phyloP scores from a whole-genome alignment of 1,140 invertebrate genomes.

The Paraescarpia echinospica region DNA sequence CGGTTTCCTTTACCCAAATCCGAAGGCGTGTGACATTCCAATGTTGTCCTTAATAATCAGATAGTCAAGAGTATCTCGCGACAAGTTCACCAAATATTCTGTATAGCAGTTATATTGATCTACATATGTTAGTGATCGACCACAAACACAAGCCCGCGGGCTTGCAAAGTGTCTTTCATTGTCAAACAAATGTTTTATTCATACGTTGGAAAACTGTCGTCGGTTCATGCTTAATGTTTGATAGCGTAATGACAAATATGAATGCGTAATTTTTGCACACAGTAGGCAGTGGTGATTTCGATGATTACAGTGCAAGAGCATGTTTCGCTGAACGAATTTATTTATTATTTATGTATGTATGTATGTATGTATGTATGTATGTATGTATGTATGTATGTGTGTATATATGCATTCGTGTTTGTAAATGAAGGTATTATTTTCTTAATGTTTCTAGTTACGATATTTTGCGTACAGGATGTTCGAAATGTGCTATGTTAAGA shows the following conservation, averaged over 20 bases:
- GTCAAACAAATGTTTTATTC: background rate
- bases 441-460: background rate
- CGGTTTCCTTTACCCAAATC: background rate
- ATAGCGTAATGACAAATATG: background rate
- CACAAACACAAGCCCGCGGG: background rate
- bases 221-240: background rate
- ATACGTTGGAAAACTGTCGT: background rate
- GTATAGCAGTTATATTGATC: too few relatives aligned
- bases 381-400: too few relatives aligned
- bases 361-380: too few relatives aligned
- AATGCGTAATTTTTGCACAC: background rate
- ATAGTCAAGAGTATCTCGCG: background rate
- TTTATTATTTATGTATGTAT: background rate
- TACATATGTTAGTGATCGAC: background rate
- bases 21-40: background rate
- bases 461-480: background rate
- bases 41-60: background rate
- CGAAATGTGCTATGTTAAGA: background rate
- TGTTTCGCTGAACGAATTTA: background rate
- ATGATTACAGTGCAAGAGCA: too few relatives aligned
- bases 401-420: too few relatives aligned
- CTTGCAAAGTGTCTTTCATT: background rate
- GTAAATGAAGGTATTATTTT: background rate
- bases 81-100: too few relatives aligned
- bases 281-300: background rate